These are phyloP conservation scores for Smutsia temminckii DNA, from an alignment of 2,797 vertebrate species.

Conservation along the genomic window DNA sequence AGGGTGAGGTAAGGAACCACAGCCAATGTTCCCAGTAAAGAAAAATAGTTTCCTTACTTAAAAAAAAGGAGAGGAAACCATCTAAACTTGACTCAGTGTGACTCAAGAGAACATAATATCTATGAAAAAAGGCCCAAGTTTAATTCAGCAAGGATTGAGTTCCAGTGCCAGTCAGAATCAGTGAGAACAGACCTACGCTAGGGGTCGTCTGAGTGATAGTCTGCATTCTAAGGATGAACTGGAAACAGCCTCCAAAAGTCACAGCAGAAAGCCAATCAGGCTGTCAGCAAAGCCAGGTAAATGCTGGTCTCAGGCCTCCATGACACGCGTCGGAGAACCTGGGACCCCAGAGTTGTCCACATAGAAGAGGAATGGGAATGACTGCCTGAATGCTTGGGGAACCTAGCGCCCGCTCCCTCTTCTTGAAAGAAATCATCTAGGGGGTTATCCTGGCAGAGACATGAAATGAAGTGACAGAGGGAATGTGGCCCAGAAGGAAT, in stretches of 20 bases:
- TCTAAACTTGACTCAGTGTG: neutral
- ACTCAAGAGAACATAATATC: neutral
- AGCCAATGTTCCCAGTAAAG: neutral
- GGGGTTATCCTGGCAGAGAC: neutral
- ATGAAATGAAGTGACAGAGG: neutral
- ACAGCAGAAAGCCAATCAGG: neutral
- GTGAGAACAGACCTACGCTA: neutral
- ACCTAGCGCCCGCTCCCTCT: too few relatives aligned
- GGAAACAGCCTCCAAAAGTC: neutral
- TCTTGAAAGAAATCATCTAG: neutral
- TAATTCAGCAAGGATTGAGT: neutral
- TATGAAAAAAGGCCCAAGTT: neutral
- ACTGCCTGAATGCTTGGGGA: accelerated
- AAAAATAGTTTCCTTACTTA: neutral
- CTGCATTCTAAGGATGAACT: neutral
- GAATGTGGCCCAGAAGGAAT: accelerated
- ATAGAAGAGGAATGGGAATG: neutral
- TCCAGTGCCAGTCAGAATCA: neutral
- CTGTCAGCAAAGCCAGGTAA: neutral
- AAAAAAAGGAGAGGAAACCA: neutral
- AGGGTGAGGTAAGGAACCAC: neutral
- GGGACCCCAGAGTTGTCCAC: too few relatives aligned
- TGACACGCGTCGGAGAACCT: too few relatives aligned
- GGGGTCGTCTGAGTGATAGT: neutral
- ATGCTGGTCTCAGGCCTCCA: neutral